Percentiles rank a stretch among this genome's conserved stretches.
phyloP scores from a whole-genome alignment of 2,888 invertebrate species.

The Apotomis turbidana region DNA sequence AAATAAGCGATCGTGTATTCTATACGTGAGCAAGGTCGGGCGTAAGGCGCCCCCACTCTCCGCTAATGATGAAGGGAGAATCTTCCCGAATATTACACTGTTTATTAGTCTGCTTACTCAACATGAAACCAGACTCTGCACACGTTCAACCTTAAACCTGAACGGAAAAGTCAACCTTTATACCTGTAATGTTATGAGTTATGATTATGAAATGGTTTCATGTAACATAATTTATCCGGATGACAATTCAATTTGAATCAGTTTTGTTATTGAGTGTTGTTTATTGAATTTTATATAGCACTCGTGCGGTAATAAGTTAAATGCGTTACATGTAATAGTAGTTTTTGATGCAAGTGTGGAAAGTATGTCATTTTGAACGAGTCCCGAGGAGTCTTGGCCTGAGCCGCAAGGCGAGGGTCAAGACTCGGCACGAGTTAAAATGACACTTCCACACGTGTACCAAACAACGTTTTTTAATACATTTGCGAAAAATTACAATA shows the following conservation, averaged over 20 bases:
- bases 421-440: no score
- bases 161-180: neutral
- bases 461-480: no score
- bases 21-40: constrained; percentile 30
- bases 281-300: constrained; percentile 6
- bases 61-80: constrained; percentile 35
- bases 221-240: neutral
- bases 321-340: constrained; percentile 32
- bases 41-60: constrained; percentile 28
- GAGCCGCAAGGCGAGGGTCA: no score
- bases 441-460: no score
- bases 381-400: no score
- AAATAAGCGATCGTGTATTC: constrained; percentile 27
- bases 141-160: neutral
- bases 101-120: constrained; percentile 20
- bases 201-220: neutral
- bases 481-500: no score
- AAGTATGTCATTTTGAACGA: no score
- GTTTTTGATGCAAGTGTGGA: no score
- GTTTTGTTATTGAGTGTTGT: constrained; percentile 4
- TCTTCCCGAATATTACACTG: constrained; percentile 26
- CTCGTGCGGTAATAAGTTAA: constrained; percentile 13
- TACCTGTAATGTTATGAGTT: no score
- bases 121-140: constrained; percentile 18
- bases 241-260: neutral